These are phyloP conservation scores for Dryadula phaetusa DNA, from an alignment of 2,888 invertebrate species.

Conservation along the genomic window DNA sequence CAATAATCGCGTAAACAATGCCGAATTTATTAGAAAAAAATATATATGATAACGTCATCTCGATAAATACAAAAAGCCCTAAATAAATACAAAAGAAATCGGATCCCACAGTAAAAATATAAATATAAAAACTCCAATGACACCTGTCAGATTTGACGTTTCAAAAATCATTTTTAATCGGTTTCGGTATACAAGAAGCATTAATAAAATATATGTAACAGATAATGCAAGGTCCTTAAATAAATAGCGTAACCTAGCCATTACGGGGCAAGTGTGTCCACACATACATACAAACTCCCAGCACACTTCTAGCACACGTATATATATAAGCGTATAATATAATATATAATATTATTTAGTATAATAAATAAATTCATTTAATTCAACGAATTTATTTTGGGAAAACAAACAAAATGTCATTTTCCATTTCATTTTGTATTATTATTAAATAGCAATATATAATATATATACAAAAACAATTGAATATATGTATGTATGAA, in stretches of 20 bases:
- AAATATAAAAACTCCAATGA: not conserved
- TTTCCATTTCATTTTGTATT: too few relatives aligned
- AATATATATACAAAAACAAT: not conserved
- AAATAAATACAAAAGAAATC: not conserved
- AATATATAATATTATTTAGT: too few relatives aligned
- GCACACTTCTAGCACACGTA: constrained; percentile 32
- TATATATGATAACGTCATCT: not conserved
- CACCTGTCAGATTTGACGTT: constrained; percentile 1
- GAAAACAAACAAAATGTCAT: too few relatives aligned
- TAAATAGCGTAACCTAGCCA: constrained; percentile 19
- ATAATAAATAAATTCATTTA: too few relatives aligned
- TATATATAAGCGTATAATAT: not conserved
- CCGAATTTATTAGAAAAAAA: not conserved
- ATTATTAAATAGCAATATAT: too few relatives aligned
- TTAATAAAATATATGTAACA: not conserved
- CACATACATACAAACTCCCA: constrained; percentile 26
- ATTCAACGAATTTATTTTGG: too few relatives aligned
- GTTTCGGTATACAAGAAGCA: not conserved
- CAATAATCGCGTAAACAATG: constrained; percentile 4
- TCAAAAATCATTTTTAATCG: not conserved
- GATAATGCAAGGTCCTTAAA: constrained; percentile 32
- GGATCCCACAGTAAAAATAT: not conserved
- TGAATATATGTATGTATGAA: not conserved
- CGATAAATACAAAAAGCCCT: not conserved
- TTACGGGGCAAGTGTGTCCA: constrained; percentile 30